phyloP scores from a whole-genome alignment of 1,140 invertebrate genomes.

The Drosophila miranda region DNA sequence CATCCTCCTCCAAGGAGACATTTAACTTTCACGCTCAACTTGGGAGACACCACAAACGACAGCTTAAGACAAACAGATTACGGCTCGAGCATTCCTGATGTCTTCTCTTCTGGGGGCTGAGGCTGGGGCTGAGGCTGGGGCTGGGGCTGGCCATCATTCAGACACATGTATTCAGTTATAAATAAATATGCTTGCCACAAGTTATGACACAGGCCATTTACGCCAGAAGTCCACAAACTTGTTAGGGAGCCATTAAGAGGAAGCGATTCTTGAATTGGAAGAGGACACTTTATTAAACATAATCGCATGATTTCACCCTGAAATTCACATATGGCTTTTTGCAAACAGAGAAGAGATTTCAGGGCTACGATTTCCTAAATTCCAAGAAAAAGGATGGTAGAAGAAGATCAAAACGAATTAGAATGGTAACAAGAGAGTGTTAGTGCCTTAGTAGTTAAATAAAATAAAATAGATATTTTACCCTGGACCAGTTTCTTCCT shows the following conservation, averaged over 20 bases:
- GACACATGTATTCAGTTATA: slow-evolving; percentile 76
- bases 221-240: slow-evolving; percentile 54
- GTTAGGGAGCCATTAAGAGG: slow-evolving; percentile 50
- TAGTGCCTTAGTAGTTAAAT: too few species aligned
- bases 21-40: slow-evolving; percentile 55
- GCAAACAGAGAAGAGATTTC: too few species aligned
- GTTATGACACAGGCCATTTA: slow-evolving; percentile 75
- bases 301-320: too few species aligned
- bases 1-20: slow-evolving; percentile 26
- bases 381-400: too few species aligned
- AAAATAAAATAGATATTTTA: too few species aligned
- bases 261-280: neutral
- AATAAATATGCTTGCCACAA: slow-evolving; percentile 74
- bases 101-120: slow-evolving; percentile 14
- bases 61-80: slow-evolving; percentile 41
- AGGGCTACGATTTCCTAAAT: too few species aligned
- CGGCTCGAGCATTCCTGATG: slow-evolving; percentile 34
- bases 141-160: slow-evolving; percentile 10
- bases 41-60: slow-evolving; percentile 14
- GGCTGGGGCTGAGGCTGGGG: slow-evolving; percentile 1
- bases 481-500: too few species aligned
- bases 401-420: too few species aligned
- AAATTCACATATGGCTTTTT: too few species aligned
- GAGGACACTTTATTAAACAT: slow-evolving; percentile 6
- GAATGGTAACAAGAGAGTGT: too few species aligned